Evolutionary conservation across 2,113 vertebrate genomes (phyloP).

Genomic region (Dasypus novemcinctus): DNA sequence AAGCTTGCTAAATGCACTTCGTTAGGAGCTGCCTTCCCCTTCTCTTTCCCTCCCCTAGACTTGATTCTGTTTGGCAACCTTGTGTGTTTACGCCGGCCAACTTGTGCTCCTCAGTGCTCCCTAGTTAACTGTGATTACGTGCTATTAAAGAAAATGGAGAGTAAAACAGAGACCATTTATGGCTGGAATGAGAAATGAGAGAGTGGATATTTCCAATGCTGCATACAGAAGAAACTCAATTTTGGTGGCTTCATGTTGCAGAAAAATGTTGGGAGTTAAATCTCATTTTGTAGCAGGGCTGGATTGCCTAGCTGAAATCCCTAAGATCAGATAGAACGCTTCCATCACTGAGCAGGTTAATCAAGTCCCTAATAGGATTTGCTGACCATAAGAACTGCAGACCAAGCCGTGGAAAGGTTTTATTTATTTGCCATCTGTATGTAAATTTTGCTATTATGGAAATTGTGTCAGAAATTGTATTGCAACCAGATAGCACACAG

Average conservation of each 20-base stretch:
- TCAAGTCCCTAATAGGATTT: conserved; percentile 59
- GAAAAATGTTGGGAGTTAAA: conserved; percentile 10
- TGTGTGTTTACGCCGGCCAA: background rate
- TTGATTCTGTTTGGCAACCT: background rate
- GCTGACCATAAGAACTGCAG: conserved; percentile 26
- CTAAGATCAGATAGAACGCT: background rate
- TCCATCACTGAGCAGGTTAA: conserved; percentile 34
- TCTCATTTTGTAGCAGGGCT: background rate
- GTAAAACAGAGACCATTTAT: background rate
- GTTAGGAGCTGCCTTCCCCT: accelerated
- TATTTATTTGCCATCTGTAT: conserved; percentile 72
- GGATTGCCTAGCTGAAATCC: background rate
- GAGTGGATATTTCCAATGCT: background rate
- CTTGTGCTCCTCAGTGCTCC: background rate
- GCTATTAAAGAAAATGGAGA: background rate
- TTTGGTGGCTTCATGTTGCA: background rate
- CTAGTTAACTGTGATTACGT: background rate
- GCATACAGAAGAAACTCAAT: background rate
- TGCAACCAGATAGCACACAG: background rate
- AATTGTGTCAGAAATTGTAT: conserved; percentile 55
- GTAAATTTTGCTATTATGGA: conserved; percentile 69
- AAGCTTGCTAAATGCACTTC: background rate
- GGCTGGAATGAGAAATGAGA: background rate
- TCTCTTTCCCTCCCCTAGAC: background rate
- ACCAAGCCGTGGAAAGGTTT: background rate